Percentiles rank a stretch among this genome's conserved stretches.
These are phyloP conservation scores for Mythimna impura DNA, from an alignment of 2,888 invertebrate genomes.

Conservation along the genomic window DNA sequence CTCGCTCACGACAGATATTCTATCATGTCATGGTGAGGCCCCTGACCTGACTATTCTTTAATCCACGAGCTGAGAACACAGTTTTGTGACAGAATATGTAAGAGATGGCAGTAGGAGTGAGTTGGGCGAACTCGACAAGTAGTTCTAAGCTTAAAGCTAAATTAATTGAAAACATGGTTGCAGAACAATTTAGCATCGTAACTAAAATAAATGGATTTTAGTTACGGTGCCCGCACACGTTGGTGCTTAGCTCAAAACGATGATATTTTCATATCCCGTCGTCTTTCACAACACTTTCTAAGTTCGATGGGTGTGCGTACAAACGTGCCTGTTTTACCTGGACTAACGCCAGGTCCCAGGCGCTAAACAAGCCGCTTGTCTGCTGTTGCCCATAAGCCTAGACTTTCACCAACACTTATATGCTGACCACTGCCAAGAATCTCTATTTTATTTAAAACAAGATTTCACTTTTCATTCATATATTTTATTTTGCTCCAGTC, in stretches of 20 bases:
- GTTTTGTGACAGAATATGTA: background rate
- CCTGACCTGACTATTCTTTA: background rate
- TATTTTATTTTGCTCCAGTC: background rate
- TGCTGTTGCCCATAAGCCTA: background rate
- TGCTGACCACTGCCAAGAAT: conserved; percentile 25
- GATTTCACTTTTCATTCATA: conserved; percentile 14
- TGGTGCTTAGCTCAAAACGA: background rate
- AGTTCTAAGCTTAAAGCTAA: background rate
- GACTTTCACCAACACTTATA: conserved; percentile 42
- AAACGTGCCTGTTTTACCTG: conserved; percentile 18
- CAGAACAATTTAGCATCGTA: no score
- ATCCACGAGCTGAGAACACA: background rate
- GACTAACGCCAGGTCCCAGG: conserved; percentile 27
- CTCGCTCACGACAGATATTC: no score
- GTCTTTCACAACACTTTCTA: background rate
- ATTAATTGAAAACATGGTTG: background rate
- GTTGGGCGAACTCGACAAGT: background rate
- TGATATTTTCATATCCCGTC: conserved; percentile 1
- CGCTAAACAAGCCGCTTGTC: background rate
- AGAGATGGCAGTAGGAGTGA: no score
- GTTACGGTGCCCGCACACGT: background rate
- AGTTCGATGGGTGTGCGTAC: background rate
- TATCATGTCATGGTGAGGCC: no score
- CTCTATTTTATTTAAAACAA: conserved; percentile 21
- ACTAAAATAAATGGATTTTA: no score